Evolutionary conservation across 1,140 invertebrate species (phyloP).

Genomic region (Polypedilum pembai): DNA sequence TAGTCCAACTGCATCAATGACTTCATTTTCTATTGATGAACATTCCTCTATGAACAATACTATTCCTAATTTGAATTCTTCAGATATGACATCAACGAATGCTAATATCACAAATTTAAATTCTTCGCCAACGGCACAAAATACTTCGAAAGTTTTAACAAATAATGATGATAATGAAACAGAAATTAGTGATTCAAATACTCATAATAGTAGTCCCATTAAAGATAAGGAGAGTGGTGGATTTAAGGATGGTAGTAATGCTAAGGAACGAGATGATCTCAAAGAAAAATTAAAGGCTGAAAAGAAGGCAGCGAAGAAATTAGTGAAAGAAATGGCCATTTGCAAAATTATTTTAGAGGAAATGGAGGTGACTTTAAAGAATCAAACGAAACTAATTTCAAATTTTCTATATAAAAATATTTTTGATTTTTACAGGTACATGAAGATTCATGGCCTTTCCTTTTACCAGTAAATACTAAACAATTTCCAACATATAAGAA

Average conservation of each 20-base stretch:
- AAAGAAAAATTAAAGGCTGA: slow-evolving; percentile 48
- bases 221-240: neutral
- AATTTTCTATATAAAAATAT: too few relatives aligned
- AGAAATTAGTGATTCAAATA: slow-evolving; percentile 19
- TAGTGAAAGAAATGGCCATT: slow-evolving; percentile 68
- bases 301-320: slow-evolving; percentile 60
- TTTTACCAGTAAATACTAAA: slow-evolving; percentile 92
- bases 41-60: slow-evolving; percentile 20
- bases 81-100: neutral
- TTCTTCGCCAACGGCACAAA: neutral
- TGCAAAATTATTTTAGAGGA: slow-evolving; percentile 50
- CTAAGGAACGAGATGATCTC: slow-evolving; percentile 35
- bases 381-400: too few relatives aligned
- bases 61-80: neutral
- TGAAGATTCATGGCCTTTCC: slow-evolving; percentile 93
- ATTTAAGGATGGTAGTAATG: too few relatives aligned
- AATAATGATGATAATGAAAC: slow-evolving; percentile 13
- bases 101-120: neutral
- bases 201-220: neutral
- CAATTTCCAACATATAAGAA: slow-evolving; percentile 95
- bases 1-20: slow-evolving; percentile 47
- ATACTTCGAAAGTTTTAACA: neutral
- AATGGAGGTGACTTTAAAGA: too few relatives aligned
- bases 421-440: slow-evolving; percentile 53
- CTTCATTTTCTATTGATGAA: slow-evolving; percentile 44